phyloP scores from a whole-genome alignment of 2,888 invertebrate genomes.

The Agriotes lineatus region DNA sequence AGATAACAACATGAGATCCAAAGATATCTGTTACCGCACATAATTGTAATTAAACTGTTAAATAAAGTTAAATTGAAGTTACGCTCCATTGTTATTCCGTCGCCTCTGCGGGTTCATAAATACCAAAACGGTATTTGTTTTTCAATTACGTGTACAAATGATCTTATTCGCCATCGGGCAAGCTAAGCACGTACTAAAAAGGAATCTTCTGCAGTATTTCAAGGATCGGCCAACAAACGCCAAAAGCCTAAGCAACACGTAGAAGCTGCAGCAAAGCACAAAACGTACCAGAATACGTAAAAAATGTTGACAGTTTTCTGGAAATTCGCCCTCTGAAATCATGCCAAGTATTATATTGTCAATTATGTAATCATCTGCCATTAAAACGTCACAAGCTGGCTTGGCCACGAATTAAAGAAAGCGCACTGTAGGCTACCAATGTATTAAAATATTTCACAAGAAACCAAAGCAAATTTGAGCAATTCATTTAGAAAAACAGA shows the following conservation, averaged over 20 bases:
- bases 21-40: neutral
- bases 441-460: too few species aligned
- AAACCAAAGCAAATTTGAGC: too few species aligned
- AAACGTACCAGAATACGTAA: slow-evolving; percentile 21
- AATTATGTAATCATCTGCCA: slow-evolving; percentile 17
- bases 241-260: slow-evolving; percentile 10
- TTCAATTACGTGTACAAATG: neutral
- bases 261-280: slow-evolving; percentile 14
- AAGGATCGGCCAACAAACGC: neutral
- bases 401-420: too few species aligned
- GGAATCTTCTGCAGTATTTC: slow-evolving; percentile 9
- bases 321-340: slow-evolving; percentile 23
- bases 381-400: neutral
- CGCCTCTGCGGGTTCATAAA: too few species aligned
- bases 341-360: slow-evolving; percentile 24
- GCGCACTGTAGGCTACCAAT: too few species aligned
- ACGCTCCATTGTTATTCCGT: too few species aligned
- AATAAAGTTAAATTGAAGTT: too few species aligned
- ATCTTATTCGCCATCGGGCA: neutral
- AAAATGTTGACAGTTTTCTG: slow-evolving; percentile 14
- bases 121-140: too few species aligned
- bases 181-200: neutral
- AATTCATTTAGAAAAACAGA: too few species aligned
- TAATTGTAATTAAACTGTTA: neutral
- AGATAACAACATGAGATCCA: neutral